phyloP scores from a whole-genome alignment of 2,888 invertebrate genomes.

The Marronus borbonicus region DNA sequence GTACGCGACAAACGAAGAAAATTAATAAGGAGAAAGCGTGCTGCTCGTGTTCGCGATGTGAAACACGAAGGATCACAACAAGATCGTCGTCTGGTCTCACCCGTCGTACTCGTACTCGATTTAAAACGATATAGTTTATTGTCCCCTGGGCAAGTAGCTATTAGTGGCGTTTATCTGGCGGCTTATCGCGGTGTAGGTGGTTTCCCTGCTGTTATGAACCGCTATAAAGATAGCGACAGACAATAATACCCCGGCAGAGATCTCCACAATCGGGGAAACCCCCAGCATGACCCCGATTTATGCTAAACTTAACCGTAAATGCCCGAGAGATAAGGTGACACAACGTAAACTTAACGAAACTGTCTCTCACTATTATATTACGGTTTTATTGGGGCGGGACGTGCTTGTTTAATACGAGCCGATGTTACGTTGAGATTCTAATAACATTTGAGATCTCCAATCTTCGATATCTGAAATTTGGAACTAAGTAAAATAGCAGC shows the following conservation, averaged over 20 bases:
- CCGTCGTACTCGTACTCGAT: slow-evolving; percentile 35
- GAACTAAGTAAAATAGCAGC: background rate
- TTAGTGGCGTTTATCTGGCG: slow-evolving; percentile 58
- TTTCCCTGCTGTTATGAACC: slow-evolving; percentile 56
- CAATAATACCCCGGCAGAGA: slow-evolving; percentile 49
- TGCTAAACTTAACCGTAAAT: slow-evolving; percentile 49
- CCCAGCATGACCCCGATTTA: slow-evolving; percentile 47
- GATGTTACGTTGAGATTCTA: slow-evolving; percentile 2
- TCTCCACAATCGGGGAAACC: slow-evolving; percentile 43
- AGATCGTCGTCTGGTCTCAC: slow-evolving; percentile 16
- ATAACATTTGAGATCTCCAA: slow-evolving; percentile 4
- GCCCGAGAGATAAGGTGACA: slow-evolving; percentile 48
- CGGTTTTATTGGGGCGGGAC: slow-evolving; percentile 31
- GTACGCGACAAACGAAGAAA: slow-evolving; percentile 26
- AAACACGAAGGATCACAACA: slow-evolving; percentile 45
- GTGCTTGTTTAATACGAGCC: slow-evolving; percentile 8
- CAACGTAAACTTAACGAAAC: slow-evolving; percentile 50
- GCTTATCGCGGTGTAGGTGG: slow-evolving; percentile 58
- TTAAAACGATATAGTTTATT: slow-evolving; percentile 51
- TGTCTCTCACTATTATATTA: slow-evolving; percentile 11
- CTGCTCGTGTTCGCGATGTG: slow-evolving; percentile 30
- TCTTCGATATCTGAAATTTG: background rate
- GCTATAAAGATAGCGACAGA: slow-evolving; percentile 57
- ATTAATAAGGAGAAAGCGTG: slow-evolving; percentile 38
- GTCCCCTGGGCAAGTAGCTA: slow-evolving; percentile 56